Base-by-base conservation (phyloP, 1,140 invertebrate genomes). In the Drosophila bifasciata region DNA sequence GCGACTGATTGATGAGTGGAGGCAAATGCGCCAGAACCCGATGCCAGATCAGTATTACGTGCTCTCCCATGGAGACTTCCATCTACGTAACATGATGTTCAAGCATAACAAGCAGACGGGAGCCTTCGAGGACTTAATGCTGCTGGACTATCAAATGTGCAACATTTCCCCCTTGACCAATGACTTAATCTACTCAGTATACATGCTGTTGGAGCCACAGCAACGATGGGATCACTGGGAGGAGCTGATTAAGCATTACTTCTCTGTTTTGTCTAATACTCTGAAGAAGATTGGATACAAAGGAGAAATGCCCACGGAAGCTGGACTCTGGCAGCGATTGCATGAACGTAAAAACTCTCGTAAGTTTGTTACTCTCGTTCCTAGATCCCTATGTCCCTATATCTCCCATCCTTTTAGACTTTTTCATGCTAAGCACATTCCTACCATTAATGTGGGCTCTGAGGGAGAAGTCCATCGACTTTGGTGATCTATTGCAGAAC, bases 11-110 rank as follows among this genome's bases (percentile, higher is more conserved):
- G 28, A 9, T 1, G 55, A 67, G 7, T 63, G 69, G 39, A 40
- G 15, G 3, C 43, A 51, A 13, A 16, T 25, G 2, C 52, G 51
- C 0, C 19, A 51, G 5, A 74, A 48, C 16, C 40, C 40, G 2
- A 23, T 25, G 8, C 8, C 1, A 2, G 51, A 57, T 40, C 15
- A 7, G 2, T 74, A 52, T 25, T 41, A 51, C 15, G 51, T 25
- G 1, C 59, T 74, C 15, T 64, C 59, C 8, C 70, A 74, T 44
- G 77, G 83, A 5, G 83, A 88, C 9, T 77, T 79, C 9, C 81
- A 88, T 41, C 19, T 45, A 0, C 57, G 57, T 3, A 88, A 88
- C 5, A 66, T 79, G 53, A 76, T 88, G 77, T 83, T 86, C 15
- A 81, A 86, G 51, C 45, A 74, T n/a, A 21, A 68, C 9, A n/a